phyloP scores from a whole-genome alignment of 2,888 invertebrate species.

The Conchocele bisecta region DNA sequence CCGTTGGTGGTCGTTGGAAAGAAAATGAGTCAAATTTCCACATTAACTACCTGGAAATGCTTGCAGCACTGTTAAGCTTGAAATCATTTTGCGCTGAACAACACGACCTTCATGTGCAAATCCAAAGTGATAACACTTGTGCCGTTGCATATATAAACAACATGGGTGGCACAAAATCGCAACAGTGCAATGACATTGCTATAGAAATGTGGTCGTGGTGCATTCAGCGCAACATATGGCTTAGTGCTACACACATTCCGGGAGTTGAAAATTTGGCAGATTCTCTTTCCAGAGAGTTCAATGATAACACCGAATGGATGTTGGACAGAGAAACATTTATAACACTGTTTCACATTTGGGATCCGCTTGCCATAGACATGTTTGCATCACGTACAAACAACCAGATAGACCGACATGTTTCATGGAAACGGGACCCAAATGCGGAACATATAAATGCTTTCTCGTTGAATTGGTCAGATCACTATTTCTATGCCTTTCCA shows the following conservation, averaged over 20 bases:
- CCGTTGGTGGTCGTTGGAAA: no score
- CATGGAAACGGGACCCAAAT: constrained; percentile 28
- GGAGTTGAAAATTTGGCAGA: constrained; percentile 30
- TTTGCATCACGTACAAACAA: constrained; percentile 39
- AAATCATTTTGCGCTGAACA: neutral
- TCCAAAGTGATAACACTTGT: neutral
- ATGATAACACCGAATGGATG: constrained; percentile 26
- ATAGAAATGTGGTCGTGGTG: constrained; percentile 15
- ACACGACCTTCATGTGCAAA: neutral
- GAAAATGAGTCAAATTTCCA: no score
- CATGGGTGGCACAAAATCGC: constrained; percentile 7
- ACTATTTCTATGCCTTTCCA: constrained; percentile 18
- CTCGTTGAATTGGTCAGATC: constrained; percentile 18
- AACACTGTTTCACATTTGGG: constrained; percentile 6
- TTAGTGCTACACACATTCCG: constrained; percentile 28
- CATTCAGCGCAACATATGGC: constrained; percentile 24
- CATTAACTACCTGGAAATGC: no score
- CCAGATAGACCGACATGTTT: constrained; percentile 9
- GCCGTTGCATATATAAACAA: constrained; percentile 13
- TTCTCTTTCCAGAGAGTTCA: constrained; percentile 19
- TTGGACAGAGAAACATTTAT: no score
- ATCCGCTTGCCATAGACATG: constrained; percentile 25
- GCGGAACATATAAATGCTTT: constrained; percentile 34
- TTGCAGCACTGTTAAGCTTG: neutral
- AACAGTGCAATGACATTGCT: neutral